phyloP scores from a whole-genome alignment of 2,113 vertebrate genomes.

The Aphyosemion australe region DNA sequence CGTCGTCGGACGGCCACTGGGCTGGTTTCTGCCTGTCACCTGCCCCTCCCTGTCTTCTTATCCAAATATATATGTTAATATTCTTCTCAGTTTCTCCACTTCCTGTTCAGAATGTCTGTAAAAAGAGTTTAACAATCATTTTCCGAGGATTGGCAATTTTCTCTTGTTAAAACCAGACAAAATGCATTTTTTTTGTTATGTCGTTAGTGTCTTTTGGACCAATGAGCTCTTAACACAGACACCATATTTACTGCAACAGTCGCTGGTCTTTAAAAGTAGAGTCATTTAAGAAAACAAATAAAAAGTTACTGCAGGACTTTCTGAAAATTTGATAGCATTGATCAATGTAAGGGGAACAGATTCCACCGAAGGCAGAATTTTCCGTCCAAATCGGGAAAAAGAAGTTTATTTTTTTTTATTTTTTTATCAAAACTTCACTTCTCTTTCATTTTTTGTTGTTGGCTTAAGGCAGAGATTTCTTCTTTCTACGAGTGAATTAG shows the following conservation, averaged over 20 bases:
- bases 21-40: slow-evolving; percentile 19
- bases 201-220: slow-evolving; percentile 62
- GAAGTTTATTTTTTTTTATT: slow-evolving; percentile 6
- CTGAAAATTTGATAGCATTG: slow-evolving; percentile 6
- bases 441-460: slow-evolving; percentile 43
- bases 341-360: not conserved
- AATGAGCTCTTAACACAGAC: slow-evolving; percentile 64
- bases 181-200: not conserved
- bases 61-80: too few species aligned
- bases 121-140: too few species aligned
- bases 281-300: slow-evolving; percentile 27
- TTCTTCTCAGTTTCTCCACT: too few species aligned
- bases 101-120: too few species aligned
- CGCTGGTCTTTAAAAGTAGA: slow-evolving; percentile 28
- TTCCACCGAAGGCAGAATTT: slow-evolving; percentile 15
- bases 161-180: too few species aligned
- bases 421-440: slow-evolving; percentile 55
- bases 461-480: slow-evolving; percentile 60
- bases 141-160: too few species aligned
- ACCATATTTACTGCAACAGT: slow-evolving; percentile 54
- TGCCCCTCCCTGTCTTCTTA: too few species aligned
- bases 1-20: slow-evolving; percentile 64
- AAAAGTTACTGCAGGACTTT: slow-evolving; percentile 33
- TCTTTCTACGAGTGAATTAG: slow-evolving; percentile 72
- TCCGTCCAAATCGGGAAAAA: slow-evolving; percentile 8